phyloP scores from a whole-genome alignment of 2,888 invertebrate genomes.

The Catocala sponsa region DNA sequence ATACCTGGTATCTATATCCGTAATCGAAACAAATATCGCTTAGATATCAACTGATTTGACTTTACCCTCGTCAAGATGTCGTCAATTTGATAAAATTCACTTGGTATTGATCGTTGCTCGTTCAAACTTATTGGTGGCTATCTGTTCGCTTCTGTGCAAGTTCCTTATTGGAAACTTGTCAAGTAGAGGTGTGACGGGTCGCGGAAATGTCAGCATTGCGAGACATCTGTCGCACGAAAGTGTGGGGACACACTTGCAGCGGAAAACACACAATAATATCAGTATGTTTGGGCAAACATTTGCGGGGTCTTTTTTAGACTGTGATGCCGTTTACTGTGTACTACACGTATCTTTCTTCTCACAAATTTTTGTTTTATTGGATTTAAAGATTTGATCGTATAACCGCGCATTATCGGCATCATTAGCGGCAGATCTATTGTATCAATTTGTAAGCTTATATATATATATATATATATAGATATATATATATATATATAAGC shows the following conservation, averaged over 20 bases:
- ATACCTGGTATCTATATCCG: too few relatives aligned
- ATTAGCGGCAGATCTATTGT: too few relatives aligned
- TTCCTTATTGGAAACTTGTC: constrained; percentile 65
- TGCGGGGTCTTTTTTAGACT: background rate
- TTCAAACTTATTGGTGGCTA: constrained; percentile 50
- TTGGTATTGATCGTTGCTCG: constrained; percentile 31
- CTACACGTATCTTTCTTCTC: too few relatives aligned
- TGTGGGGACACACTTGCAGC: constrained; percentile 21
- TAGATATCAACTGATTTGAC: constrained; percentile 15
- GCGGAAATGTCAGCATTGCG: constrained; percentile 59
- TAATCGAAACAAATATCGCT: constrained; percentile 23
- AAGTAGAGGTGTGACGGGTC: constrained; percentile 53
- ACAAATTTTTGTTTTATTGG: too few relatives aligned
- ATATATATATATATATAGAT: too few relatives aligned
- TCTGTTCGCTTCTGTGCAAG: constrained; percentile 42
- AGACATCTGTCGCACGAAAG: constrained; percentile 58
- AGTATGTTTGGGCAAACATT: constrained; percentile 3
- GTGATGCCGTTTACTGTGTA: too few relatives aligned
- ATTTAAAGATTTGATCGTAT: too few relatives aligned
- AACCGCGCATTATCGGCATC: too few relatives aligned
- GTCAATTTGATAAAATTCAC: constrained; percentile 44
- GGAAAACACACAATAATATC: constrained; percentile 12
- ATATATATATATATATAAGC: too few relatives aligned
- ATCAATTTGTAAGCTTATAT: too few relatives aligned
- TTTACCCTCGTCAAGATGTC: constrained; percentile 39